These are phyloP conservation scores for Agrypnia vestita DNA, from an alignment of 1,140 invertebrate species.

Conservation along the genomic window DNA sequence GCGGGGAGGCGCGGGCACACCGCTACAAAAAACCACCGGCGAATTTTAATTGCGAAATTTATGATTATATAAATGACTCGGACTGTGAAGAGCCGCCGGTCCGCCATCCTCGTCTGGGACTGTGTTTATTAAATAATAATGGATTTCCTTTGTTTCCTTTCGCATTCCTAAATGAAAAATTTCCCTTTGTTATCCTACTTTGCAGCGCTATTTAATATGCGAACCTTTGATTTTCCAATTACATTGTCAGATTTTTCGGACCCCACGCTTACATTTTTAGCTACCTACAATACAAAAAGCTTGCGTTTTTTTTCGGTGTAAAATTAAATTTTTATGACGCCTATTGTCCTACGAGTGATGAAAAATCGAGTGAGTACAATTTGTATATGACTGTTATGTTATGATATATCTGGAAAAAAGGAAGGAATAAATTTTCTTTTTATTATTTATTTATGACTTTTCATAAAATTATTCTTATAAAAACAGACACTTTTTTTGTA, in stretches of 20 bases:
- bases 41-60: slow-evolving; percentile 47
- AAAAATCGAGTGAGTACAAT: no score
- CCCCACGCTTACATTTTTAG: neutral
- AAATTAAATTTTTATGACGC: no score
- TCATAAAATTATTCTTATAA: no score
- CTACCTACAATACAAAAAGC: neutral
- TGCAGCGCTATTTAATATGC: slow-evolving; percentile 10
- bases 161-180: slow-evolving; percentile 21
- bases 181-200: slow-evolving; percentile 15
- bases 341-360: no score
- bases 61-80: slow-evolving; percentile 46
- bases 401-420: no score
- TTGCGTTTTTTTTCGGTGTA: no score
- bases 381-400: no score
- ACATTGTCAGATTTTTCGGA: neutral
- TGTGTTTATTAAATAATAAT: slow-evolving; percentile 49
- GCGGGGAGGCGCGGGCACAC: neutral
- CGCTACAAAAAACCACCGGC: slow-evolving; percentile 5
- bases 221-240: slow-evolving; percentile 14
- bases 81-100: neutral
- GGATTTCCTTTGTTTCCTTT: slow-evolving; percentile 37
- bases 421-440: no score
- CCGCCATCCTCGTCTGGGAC: neutral
- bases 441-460: no score
- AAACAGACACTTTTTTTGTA: no score